phyloP scores from a whole-genome alignment of 1,140 invertebrate species.

The Philopotamus ludificatus region DNA sequence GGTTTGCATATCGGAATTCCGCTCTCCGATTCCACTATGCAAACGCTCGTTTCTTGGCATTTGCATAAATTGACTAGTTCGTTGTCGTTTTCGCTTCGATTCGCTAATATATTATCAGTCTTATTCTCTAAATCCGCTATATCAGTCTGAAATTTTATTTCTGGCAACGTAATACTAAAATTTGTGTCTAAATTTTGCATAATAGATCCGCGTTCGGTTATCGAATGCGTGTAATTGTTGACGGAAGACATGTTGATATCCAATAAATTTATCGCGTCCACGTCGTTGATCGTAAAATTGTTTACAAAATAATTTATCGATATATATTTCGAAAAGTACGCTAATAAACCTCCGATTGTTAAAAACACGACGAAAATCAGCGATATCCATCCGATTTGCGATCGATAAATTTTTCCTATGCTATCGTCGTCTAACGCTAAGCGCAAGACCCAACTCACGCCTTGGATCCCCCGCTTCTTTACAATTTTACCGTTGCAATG shows the following conservation, averaged over 20 bases:
- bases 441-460: conserved; percentile 51
- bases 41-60: conserved; percentile 61
- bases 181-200: too few species aligned
- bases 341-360: conserved; percentile 29
- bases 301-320: too few species aligned
- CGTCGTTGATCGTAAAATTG: conserved; percentile 26
- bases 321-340: conserved; percentile 35
- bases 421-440: conserved; percentile 50
- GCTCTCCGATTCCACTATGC: conserved; percentile 63
- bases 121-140: conserved; percentile 14
- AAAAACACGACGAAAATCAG: conserved; percentile 32
- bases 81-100: conserved; percentile 21
- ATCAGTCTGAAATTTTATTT: too few species aligned
- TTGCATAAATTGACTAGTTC: conserved; percentile 45
- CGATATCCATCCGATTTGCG: conserved; percentile 36
- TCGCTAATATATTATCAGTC: conserved; percentile 33
- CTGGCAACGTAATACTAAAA: too few species aligned
- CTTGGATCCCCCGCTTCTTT: conserved; percentile 50
- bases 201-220: background rate
- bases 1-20: conserved; percentile 62
- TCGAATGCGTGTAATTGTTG: background rate
- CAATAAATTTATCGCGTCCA: conserved; percentile 28
- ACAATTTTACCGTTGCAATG: conserved; percentile 42
- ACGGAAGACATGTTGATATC: background rate
- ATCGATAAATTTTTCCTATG: conserved; percentile 39